Percentiles rank a stretch among this genome's conserved stretches.
Conservation (phyloP, 2,113 vertebrate species). For the Pygoscelis adeliae region DNA sequence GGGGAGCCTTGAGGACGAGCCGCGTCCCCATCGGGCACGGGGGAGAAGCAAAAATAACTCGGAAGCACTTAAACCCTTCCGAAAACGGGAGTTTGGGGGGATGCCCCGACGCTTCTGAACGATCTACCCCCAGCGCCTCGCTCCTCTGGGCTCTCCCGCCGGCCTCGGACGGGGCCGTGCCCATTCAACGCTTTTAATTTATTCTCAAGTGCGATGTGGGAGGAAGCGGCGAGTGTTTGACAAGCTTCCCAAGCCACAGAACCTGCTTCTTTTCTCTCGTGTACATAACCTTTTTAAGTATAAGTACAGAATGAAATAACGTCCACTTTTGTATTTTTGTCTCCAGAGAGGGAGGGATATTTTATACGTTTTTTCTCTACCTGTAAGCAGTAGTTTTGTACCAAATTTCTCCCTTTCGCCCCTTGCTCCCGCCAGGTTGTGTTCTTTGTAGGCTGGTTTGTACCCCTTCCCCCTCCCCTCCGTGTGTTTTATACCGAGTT, state of each 20-base stretch:
- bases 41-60: neutral
- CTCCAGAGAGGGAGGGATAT: neutral
- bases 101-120: neutral
- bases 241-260: neutral
- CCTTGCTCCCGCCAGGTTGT: neutral
- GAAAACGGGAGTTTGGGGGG: no score
- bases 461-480: neutral
- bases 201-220: neutral
- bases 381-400: constrained; percentile 58
- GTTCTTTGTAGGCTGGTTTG: neutral
- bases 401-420: neutral
- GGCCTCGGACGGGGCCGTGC: neutral
- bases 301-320: neutral
- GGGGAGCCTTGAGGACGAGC: neutral
- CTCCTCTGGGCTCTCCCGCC: neutral
- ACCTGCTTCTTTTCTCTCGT: neutral
- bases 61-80: neutral
- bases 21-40: neutral
- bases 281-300: neutral
- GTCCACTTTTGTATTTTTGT: constrained; percentile 19
- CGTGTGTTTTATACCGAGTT: constrained; percentile 33
- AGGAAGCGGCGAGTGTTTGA: neutral
- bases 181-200: neutral
- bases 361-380: constrained; percentile 42
- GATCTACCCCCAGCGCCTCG: fast-evolving